Conservation (phyloP, 1,140 invertebrate genomes). For the Polypedilum vanderplanki region DNA sequence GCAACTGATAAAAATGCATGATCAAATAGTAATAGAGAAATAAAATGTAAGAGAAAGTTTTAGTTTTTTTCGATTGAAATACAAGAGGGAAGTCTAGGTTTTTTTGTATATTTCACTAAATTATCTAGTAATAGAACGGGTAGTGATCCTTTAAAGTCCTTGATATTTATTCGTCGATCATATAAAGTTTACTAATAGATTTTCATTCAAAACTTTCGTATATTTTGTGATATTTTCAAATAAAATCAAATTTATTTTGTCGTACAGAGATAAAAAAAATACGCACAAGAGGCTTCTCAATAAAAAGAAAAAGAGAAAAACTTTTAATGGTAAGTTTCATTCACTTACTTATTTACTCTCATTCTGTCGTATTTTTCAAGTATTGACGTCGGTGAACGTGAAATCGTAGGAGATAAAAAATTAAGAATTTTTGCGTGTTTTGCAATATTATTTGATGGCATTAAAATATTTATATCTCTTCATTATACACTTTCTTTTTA, state of each 20-base stretch:
- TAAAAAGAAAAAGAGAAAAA: background rate
- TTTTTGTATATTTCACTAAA: background rate
- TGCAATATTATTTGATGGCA: too few relatives aligned
- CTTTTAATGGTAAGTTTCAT: background rate
- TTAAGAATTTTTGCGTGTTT: too few relatives aligned
- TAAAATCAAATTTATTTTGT: background rate
- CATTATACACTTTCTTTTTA: too few relatives aligned
- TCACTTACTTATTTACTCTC: too few relatives aligned
- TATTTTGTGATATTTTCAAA: background rate
- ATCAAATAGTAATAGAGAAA: background rate
- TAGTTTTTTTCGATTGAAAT: too few relatives aligned
- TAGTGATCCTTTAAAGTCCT: background rate
- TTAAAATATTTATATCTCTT: too few relatives aligned
- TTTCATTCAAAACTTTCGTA: background rate
- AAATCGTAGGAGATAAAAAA: too few relatives aligned
- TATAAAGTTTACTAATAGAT: background rate
- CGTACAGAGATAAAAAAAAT: background rate
- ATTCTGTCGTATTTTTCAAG: too few relatives aligned
- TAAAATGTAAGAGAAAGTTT: background rate
- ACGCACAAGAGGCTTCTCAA: conserved; percentile 14
- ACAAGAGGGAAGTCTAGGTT: too few relatives aligned
- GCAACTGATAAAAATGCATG: background rate
- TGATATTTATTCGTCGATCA: background rate
- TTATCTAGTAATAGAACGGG: background rate
- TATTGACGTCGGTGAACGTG: too few relatives aligned